Conservation (phyloP, 2,888 invertebrate species). For the Scrobipalpa costella region DNA sequence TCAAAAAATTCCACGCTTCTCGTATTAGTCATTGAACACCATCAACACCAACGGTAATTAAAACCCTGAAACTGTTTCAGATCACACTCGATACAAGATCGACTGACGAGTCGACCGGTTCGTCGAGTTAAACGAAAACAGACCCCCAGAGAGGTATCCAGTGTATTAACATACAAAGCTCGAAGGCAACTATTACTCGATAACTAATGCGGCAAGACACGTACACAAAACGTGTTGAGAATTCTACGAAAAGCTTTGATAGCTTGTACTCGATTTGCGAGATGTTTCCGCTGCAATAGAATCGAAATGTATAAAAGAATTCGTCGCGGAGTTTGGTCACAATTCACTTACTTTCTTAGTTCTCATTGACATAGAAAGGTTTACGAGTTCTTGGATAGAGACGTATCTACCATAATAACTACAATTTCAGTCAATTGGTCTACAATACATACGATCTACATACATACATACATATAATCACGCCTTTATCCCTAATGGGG, state of each 20-base stretch:
- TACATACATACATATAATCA: no score
- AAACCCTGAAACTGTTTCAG: conserved; percentile 8
- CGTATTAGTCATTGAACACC: conserved; percentile 5
- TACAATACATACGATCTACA: neutral
- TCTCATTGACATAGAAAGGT: neutral
- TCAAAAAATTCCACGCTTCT: neutral
- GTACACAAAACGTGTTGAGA: conserved; percentile 25
- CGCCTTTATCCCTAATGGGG: no score
- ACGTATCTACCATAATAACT: conserved; percentile 1
- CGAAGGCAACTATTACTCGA: conserved; percentile 22
- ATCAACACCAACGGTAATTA: neutral
- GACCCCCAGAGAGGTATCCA: conserved; percentile 33
- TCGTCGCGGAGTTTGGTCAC: neutral
- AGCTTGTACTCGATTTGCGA: conserved; percentile 20
- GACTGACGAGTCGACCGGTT: conserved; percentile 13
- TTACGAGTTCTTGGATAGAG: neutral
- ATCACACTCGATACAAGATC: neutral
- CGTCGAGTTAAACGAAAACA: conserved; percentile 22
- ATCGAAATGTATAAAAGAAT: neutral
- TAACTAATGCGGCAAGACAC: conserved; percentile 25
- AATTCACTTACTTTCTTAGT: neutral
- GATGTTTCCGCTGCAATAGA: neutral
- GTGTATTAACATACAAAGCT: conserved; percentile 42
- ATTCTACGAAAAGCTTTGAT: conserved; percentile 26
- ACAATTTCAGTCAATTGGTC: neutral